phyloP scores from a whole-genome alignment of 2,888 invertebrate species.

The Danaus chrysippus region DNA sequence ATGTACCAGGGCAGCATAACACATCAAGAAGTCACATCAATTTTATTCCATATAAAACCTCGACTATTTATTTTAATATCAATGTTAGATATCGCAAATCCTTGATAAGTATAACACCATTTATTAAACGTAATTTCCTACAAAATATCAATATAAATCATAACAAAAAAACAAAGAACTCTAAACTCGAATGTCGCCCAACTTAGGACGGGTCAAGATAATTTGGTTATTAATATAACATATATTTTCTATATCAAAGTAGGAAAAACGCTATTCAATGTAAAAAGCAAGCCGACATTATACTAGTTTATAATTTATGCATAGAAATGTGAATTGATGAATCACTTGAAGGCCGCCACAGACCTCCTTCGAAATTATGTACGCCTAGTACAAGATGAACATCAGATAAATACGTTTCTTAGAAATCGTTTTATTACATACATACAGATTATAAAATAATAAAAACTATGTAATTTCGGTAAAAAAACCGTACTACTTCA shows the following conservation, averaged over 20 bases:
- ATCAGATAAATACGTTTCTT: slow-evolving; percentile 26
- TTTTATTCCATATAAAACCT: too few relatives aligned
- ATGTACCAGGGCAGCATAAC: too few relatives aligned
- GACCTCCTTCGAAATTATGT: slow-evolving; percentile 35
- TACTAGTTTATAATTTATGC: neutral
- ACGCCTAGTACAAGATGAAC: slow-evolving; percentile 40
- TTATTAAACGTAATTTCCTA: slow-evolving; percentile 5
- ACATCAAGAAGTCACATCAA: too few relatives aligned
- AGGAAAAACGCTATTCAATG: neutral
- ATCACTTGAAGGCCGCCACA: slow-evolving; percentile 18
- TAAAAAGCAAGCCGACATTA: slow-evolving; percentile 1
- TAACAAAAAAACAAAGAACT: neutral
- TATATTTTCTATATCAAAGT: slow-evolving; percentile 1
- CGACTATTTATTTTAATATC: neutral
- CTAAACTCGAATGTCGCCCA: neutral
- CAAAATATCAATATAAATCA: neutral
- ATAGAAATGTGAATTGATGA: slow-evolving; percentile 10
- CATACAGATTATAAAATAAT: slow-evolving; percentile 16
- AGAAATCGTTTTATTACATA: slow-evolving; percentile 18
- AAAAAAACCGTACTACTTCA: slow-evolving; percentile 10
- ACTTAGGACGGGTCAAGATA: too few relatives aligned
- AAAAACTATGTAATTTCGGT: slow-evolving; percentile 20
- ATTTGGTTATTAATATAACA: neutral
- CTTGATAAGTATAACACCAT: slow-evolving; percentile 1
- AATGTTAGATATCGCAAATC: slow-evolving; percentile 3